Evolutionary conservation across 2,888 invertebrate genomes (phyloP).

Genomic region (Cataglyphis altisquamis): DNA sequence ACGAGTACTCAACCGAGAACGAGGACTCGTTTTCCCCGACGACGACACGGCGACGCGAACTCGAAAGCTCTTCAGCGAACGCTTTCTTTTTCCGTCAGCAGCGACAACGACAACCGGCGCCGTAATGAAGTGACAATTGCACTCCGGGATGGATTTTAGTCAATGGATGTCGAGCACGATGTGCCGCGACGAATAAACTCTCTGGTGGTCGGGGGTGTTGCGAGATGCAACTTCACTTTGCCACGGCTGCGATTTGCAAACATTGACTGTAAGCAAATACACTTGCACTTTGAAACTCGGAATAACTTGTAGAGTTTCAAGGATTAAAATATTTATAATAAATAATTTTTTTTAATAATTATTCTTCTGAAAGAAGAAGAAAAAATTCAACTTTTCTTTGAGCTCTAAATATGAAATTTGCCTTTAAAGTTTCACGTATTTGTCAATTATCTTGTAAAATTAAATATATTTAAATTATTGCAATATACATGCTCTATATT

Average conservation of each 20-base stretch:
- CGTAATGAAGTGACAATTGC: constrained; percentile 75
- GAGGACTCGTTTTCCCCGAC: constrained; percentile 50
- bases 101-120: constrained; percentile 51
- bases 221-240: constrained; percentile 26
- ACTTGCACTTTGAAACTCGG: constrained; percentile 27
- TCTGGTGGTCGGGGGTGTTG: constrained; percentile 25
- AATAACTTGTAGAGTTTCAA: background rate
- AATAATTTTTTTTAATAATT: background rate
- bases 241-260: constrained; percentile 26
- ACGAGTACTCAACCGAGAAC: constrained; percentile 69
- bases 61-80: constrained; percentile 69
- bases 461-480: background rate
- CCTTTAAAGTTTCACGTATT: background rate
- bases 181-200: constrained; percentile 37
- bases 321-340: background rate
- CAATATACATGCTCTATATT: background rate
- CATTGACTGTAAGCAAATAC: constrained; percentile 25
- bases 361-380: background rate
- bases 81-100: constrained; percentile 68
- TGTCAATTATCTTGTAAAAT: background rate
- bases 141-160: constrained; percentile 59
- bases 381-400: background rate
- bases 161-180: constrained; percentile 46
- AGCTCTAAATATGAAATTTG: background rate
- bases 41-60: constrained; percentile 59